Percentiles rank a stretch among this genome's conserved stretches.
phyloP scores from a whole-genome alignment of 2,888 invertebrate species.

The Siphlonurus alternatus region DNA sequence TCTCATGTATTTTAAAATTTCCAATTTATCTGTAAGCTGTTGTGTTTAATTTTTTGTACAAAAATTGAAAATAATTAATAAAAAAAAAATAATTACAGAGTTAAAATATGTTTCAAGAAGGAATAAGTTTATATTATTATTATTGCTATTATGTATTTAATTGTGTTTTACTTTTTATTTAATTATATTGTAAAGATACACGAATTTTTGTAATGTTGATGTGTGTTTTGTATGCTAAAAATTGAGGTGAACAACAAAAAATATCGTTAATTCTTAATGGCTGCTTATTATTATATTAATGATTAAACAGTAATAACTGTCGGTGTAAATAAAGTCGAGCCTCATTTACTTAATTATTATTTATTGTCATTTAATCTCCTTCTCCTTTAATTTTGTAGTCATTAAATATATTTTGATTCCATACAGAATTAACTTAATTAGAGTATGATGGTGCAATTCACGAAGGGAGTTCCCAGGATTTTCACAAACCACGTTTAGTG shows the following conservation, averaged over 20 bases:
- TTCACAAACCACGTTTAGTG: too few relatives aligned
- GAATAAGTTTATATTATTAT: neutral
- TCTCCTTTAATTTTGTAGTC: too few relatives aligned
- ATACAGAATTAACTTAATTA: too few relatives aligned
- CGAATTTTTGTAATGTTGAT: neutral
- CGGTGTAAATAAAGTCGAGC: neutral
- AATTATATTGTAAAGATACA: neutral
- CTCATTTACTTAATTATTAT: neutral
- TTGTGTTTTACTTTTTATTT: neutral
- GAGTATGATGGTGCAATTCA: too few relatives aligned
- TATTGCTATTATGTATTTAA: neutral
- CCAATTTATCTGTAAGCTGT: neutral
- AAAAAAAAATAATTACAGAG: too few relatives aligned
- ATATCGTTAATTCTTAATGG: neutral
- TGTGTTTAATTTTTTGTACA: slow-evolving; percentile 12
- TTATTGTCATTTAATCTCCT: too few relatives aligned
- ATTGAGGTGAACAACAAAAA: neutral
- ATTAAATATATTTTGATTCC: too few relatives aligned
- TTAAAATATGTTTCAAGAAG: too few relatives aligned
- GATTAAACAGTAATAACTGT: neutral
- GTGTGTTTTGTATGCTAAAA: neutral
- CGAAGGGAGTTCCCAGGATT: too few relatives aligned
- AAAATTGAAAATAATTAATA: neutral
- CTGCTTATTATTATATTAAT: neutral
- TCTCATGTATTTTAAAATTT: too few relatives aligned